Evolutionary conservation across 2,113 vertebrate species (phyloP).

Genomic region (Chamaetylas fuelleborni): DNA sequence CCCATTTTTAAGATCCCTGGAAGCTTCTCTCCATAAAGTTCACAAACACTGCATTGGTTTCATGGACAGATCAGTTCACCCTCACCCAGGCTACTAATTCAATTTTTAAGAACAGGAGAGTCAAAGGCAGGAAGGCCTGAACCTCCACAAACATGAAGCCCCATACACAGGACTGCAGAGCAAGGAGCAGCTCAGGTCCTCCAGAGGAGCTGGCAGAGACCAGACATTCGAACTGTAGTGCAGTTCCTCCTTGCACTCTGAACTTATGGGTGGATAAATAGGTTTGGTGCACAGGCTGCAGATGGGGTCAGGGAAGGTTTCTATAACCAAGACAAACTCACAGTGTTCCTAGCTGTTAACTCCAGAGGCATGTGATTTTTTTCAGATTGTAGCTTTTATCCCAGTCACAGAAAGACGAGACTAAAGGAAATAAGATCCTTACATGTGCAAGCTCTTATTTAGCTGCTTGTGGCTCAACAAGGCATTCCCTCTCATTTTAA

Average conservation of each 20-base stretch:
- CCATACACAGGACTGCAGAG: accelerated
- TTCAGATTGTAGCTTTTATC: not conserved
- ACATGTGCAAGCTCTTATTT: not conserved
- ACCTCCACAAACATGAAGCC: accelerated
- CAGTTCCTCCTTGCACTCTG: not conserved
- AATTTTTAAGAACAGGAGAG: not conserved
- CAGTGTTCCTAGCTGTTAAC: not conserved
- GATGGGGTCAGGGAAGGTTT: not conserved
- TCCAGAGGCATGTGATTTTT: not conserved
- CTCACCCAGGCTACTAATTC: not conserved
- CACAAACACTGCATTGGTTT: not conserved
- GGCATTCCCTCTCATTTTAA: not conserved
- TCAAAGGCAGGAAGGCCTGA: not conserved
- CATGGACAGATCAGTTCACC: not conserved
- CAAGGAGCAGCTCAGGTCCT: not conserved
- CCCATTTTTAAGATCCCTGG: not conserved
- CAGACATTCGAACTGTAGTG: not conserved
- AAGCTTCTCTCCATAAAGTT: not conserved
- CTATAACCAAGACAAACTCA: not conserved
- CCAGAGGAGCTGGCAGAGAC: not conserved
- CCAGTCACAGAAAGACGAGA: not conserved
- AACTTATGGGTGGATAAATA: not conserved
- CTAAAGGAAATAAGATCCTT: not conserved
- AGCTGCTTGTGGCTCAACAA: not conserved
- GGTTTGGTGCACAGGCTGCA: not conserved